Evolutionary conservation across 1,140 invertebrate genomes (phyloP).

Genomic region (Apis cerana): DNA sequence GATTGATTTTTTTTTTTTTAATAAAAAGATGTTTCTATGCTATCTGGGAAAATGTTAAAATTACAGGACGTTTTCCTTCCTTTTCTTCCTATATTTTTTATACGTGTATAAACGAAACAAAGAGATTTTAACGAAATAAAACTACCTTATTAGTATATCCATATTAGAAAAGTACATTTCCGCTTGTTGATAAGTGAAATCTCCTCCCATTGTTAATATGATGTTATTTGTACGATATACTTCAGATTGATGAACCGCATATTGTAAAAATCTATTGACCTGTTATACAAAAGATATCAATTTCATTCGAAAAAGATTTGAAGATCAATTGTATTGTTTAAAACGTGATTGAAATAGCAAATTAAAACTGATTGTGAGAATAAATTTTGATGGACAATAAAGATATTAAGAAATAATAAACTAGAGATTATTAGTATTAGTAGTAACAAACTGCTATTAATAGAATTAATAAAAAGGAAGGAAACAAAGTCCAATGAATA

Average conservation of each 20-base stretch:
- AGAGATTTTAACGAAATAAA: not conserved
- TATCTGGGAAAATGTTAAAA: no score
- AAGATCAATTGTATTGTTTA: not conserved
- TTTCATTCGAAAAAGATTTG: not conserved
- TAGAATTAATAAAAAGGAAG: conserved; percentile 17
- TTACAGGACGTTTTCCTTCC: conserved; percentile 24
- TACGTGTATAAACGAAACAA: not conserved
- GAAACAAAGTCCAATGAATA: not conserved
- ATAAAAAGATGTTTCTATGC: no score
- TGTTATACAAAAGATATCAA: conserved; percentile 48
- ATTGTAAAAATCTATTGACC: conserved; percentile 65
- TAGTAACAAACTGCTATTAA: no score
- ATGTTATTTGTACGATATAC: conserved; percentile 87
- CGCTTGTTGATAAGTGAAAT: conserved; percentile 95
- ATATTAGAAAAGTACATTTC: conserved; percentile 92
- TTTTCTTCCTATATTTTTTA: not conserved
- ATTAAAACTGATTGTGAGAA: no score
- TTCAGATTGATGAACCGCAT: conserved; percentile 78
- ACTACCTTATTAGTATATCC: conserved; percentile 92
- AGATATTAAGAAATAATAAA: not conserved
- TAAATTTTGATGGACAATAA: no score
- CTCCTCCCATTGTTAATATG: conserved; percentile 95
- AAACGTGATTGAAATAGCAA: not conserved
- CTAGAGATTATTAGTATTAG: not conserved
- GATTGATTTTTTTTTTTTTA: no score